These are phyloP conservation scores for Parnassius smintheus DNA, from an alignment of 2,888 invertebrate genomes.

Conservation along the genomic window DNA sequence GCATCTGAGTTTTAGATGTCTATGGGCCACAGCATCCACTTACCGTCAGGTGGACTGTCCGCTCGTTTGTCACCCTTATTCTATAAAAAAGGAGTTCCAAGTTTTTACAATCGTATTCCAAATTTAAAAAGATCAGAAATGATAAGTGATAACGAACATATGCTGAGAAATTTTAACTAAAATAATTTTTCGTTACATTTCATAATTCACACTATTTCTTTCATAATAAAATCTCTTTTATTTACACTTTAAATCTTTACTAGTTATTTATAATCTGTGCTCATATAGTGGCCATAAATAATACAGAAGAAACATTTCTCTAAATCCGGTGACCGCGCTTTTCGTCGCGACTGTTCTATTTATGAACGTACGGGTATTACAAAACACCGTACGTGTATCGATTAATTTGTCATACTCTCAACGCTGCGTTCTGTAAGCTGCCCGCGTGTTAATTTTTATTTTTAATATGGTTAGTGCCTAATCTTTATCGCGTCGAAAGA, in stretches of 20 bases:
- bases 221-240: too few relatives aligned
- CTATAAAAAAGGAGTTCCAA: too few relatives aligned
- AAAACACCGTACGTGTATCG: conserved; percentile 46
- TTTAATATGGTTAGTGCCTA: conserved; percentile 36
- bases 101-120: too few relatives aligned
- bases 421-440: conserved; percentile 43
- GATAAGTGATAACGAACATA: too few relatives aligned
- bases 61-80: too few relatives aligned
- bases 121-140: too few relatives aligned
- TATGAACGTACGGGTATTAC: conserved; percentile 41
- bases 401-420: conserved; percentile 69
- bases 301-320: conserved; percentile 3
- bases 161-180: too few relatives aligned
- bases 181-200: too few relatives aligned
- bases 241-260: neutral
- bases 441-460: conserved; percentile 52
- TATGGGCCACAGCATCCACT: too few relatives aligned
- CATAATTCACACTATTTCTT: too few relatives aligned
- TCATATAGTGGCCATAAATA: conserved; percentile 1
- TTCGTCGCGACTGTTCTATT: conserved; percentile 52
- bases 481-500: conserved; percentile 55
- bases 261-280: neutral
- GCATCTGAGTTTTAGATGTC: too few relatives aligned
- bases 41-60: too few relatives aligned
- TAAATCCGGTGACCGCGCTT: conserved; percentile 9